Evolutionary conservation across 2,888 invertebrate genomes (phyloP), one percentile per base, ranked within the genome.

Genomic region (Lampropteryx suffumata): DNA sequence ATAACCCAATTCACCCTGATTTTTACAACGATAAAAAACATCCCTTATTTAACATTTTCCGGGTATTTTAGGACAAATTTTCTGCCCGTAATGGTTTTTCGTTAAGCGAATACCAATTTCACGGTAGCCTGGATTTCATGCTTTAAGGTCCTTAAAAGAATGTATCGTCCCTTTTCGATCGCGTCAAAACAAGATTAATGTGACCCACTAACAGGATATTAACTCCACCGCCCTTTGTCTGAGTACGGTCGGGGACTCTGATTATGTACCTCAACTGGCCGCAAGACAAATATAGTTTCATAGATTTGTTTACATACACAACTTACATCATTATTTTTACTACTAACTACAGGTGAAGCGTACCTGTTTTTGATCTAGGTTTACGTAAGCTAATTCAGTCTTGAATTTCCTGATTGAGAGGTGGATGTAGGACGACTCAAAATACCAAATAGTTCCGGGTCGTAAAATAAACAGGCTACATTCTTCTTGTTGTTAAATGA

Each of bases 161-260:
- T 53, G 48, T 53, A 53, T 53, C 48, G 36, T 40, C 32, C 44
- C 35, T 53, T 48, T 36, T 28, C 13, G 24, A 36, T 35, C 50
- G 45, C 55, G 54, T 61, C 60, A 55, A 48, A 55, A 43, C 50
- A 63, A 65, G 67, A 67, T 65, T 67, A 59, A 67, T 65, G 64
- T 54, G 55, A 44, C 42, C 55, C 50, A 57, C 60, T 55, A 57
- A 55, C 48, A 47, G 55, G 57, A 57, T 55, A 61, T 61, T 52
- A 61, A 43, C 39, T 44, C 34, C 29, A 28, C 13, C 21, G 29
- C 26, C 17, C 33, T 39, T 28, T 5, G 48, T 29, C 33, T 35
- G 12, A 9, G 33, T 24, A 27, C 29, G 17, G 24, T n/a, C 26
- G 37, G 13, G 29, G 35, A 35, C 28, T 21, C 3, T 0, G 12